A percentile compares a stretch with the other conserved stretches of the same genome.
These are phyloP conservation scores for Gymnoscopelus braueri DNA, from an alignment of 2,797 vertebrate species.

Conservation along the genomic window DNA sequence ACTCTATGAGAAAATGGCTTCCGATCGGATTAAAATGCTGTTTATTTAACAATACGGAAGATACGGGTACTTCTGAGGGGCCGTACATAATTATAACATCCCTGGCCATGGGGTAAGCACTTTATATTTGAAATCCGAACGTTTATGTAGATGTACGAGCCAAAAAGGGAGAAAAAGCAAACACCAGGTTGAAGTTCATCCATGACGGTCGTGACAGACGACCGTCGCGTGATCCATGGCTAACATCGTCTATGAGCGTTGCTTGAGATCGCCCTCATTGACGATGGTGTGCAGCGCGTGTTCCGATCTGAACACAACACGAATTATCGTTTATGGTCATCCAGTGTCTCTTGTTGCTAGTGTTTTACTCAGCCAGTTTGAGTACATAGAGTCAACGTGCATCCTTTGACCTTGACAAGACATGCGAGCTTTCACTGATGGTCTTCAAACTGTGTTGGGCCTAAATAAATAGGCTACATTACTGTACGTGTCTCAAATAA, in stretches of 20 bases:
- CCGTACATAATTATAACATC: no score
- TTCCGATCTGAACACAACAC: slow-evolving; percentile 4
- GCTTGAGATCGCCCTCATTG: slow-evolving; percentile 26
- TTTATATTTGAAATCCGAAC: no score
- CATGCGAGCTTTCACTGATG: slow-evolving; percentile 50
- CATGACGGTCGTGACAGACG: no score
- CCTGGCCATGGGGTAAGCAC: no score
- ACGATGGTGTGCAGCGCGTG: slow-evolving; percentile 32
- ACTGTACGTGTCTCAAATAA: background rate
- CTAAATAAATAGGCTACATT: slow-evolving; percentile 21
- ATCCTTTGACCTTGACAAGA: slow-evolving; percentile 72
- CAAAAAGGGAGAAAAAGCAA: no score
- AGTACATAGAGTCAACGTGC: background rate
- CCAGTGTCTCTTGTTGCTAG: background rate
- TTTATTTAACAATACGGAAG: no score
- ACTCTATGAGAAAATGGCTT: no score
- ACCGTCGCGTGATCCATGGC: no score
- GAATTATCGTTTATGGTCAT: slow-evolving; percentile 10
- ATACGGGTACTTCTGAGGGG: no score
- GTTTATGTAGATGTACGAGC: no score
- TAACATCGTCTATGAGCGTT: background rate
- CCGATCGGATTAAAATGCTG: no score
- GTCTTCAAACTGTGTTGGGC: slow-evolving; percentile 27
- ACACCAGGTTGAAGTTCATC: no score
- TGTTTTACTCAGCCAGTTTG: slow-evolving; percentile 1